phyloP scores from a whole-genome alignment of 2,888 invertebrate species.

The Latheticus oryzae region DNA sequence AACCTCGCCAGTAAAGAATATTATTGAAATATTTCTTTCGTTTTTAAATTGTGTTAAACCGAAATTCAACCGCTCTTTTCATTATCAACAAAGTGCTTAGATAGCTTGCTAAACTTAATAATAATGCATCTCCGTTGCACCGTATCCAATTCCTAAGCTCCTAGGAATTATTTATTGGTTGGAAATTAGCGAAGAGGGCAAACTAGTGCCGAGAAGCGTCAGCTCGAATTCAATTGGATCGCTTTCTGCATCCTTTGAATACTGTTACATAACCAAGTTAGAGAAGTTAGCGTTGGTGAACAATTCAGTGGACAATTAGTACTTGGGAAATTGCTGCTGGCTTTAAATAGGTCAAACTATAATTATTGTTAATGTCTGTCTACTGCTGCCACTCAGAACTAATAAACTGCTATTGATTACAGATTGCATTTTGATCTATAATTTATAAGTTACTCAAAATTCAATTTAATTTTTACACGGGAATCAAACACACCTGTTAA shows the following conservation, averaged over 20 bases:
- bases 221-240: slow-evolving; percentile 34
- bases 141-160: no score
- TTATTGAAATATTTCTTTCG: no score
- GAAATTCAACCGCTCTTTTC: no score
- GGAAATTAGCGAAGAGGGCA: slow-evolving; percentile 28
- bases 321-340: slow-evolving; percentile 49
- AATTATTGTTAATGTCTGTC: slow-evolving; percentile 49
- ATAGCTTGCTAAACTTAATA: slow-evolving; percentile 9
- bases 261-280: slow-evolving; percentile 49
- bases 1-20: no score
- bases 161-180: slow-evolving; percentile 31
- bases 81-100: no score
- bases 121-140: slow-evolving; percentile 8
- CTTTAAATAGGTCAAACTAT: slow-evolving; percentile 50
- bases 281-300: slow-evolving; percentile 46
- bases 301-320: slow-evolving; percentile 51
- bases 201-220: slow-evolving; percentile 21
- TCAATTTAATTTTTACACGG: background rate
- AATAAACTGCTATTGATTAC: slow-evolving; percentile 47
- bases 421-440: slow-evolving; percentile 42
- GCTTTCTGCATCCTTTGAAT: slow-evolving; percentile 43
- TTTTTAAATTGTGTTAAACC: no score
- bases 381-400: slow-evolving; percentile 48
- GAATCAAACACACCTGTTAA: no score
- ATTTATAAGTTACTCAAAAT: background rate